Conservation (phyloP, 2,113 vertebrate genomes). For the Brevimyrus niger region DNA sequence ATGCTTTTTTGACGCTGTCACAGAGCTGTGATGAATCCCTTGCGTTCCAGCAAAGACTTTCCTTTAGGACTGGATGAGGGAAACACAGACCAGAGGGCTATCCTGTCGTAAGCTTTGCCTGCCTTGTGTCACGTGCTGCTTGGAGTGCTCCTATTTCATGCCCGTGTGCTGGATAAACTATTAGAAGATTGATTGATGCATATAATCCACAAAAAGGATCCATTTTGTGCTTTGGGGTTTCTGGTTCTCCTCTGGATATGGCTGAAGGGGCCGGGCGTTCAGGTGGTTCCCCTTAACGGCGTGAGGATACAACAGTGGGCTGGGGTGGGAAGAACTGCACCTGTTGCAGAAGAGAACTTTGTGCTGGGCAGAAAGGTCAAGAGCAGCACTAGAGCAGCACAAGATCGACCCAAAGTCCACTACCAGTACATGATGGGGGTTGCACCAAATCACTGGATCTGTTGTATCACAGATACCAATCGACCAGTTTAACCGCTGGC, state of each 20-base stretch:
- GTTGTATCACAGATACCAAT: neutral
- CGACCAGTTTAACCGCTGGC: neutral
- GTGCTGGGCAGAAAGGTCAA: neutral
- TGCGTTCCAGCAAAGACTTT: neutral
- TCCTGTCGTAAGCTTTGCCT: neutral
- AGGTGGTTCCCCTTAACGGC: neutral
- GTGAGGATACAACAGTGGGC: neutral
- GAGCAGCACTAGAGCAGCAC: neutral
- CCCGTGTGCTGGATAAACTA: neutral
- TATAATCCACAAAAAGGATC: neutral
- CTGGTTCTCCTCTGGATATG: neutral
- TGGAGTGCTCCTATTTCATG: neutral
- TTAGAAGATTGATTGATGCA: neutral
- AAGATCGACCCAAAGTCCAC: neutral
- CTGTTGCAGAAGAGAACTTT: neutral
- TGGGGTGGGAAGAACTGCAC: neutral
- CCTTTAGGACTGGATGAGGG: neutral
- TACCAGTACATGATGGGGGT: neutral
- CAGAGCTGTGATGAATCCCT: neutral
- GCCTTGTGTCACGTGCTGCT: neutral
- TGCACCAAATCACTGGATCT: neutral
- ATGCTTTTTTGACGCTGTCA: neutral
- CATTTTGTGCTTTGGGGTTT: neutral
- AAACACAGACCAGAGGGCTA: neutral
- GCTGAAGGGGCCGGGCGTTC: neutral